Evolutionary conservation across 2,888 invertebrate genomes (phyloP), one percentile per base, ranked within the genome.

Genomic region (Gonocerus acuteangulatus): DNA sequence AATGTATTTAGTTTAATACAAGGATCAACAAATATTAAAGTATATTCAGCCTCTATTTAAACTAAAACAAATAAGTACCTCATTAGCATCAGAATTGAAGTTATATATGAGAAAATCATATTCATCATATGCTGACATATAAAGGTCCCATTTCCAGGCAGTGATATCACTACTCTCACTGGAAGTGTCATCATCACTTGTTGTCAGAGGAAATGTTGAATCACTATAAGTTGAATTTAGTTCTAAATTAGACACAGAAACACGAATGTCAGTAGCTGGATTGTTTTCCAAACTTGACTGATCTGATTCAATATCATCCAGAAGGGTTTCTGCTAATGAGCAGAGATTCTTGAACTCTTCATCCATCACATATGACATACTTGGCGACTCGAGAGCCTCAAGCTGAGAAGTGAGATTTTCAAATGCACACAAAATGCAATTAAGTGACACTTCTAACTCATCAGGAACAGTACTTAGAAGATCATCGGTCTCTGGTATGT

Each of bases 111-210:
- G 52, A 56, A 63, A 65, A 60, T 67, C 65, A 48, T 65, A 68
- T 49, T 71, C 72, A 48, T 71, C 70, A 6, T 68, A 65, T 22
- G 62, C 67, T 1, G 64, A 66, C 45, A 65, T 32, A 54, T 68
- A 69, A 45, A 73, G 68, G 62, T 69, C 69, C 45, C 64, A 61
- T 62, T 71, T 72, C 73, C 73, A 73, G 36, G 68, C 68, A 9
- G 67, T 67, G 44, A 73, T 68, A 65, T 73, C 72, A 66, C 71
- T 73, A n/a, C 71, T 68, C 13, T 65, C 68, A 54, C 72, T 72
- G 9, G 48, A 32, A 2, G 52, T 47, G 23, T 62, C 65, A 22
- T 62, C 63, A 18, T 56, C 58, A 39, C 60, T 51, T 22, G 21
- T 36, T 27, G 21, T 36, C 7, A 47, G 13, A 23, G 54, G 57